Evolutionary conservation across 2,113 vertebrate genomes (phyloP).

Genomic region (Psettodes erumei): DNA sequence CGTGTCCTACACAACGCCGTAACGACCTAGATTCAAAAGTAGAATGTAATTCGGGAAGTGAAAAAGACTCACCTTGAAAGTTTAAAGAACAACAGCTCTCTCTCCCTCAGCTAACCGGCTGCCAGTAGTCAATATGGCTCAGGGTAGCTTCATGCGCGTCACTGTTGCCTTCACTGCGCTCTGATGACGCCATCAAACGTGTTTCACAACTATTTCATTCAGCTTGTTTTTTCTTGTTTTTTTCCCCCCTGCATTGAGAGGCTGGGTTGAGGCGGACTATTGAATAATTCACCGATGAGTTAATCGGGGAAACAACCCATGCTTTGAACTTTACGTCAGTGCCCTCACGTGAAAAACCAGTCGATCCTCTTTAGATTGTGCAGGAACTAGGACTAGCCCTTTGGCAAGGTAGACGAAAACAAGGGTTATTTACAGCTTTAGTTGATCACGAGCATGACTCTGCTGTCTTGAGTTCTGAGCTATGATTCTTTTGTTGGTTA

Average conservation of each 20-base stretch:
- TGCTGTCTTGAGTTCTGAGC: not conserved
- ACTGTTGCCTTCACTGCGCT: slow-evolving; percentile 32
- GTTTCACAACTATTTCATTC: not conserved
- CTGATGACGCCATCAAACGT: not conserved
- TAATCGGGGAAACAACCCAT: not conserved
- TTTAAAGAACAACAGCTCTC: slow-evolving; percentile 7
- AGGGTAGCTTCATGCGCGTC: slow-evolving; percentile 21
- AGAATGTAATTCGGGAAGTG: not conserved
- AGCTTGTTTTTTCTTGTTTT: not conserved
- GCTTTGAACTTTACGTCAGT: not conserved
- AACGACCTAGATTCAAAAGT: accelerated
- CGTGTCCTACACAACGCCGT: not conserved
- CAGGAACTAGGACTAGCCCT: not conserved
- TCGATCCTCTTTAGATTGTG: slow-evolving; percentile 24
- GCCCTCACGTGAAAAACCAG: slow-evolving; percentile 26
- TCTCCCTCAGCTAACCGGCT: slow-evolving; percentile 26
- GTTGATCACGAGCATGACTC: not conserved
- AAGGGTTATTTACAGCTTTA: accelerated
- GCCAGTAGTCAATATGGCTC: slow-evolving; percentile 52
- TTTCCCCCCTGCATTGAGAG: not conserved
- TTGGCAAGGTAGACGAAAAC: not conserved
- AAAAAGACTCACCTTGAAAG: slow-evolving; percentile 51
- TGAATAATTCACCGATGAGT: not conserved
- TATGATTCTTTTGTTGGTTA: not conserved
- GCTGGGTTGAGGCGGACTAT: not conserved